phyloP scores from a whole-genome alignment of 2,888 invertebrate genomes.

The Apoderus coryli region DNA sequence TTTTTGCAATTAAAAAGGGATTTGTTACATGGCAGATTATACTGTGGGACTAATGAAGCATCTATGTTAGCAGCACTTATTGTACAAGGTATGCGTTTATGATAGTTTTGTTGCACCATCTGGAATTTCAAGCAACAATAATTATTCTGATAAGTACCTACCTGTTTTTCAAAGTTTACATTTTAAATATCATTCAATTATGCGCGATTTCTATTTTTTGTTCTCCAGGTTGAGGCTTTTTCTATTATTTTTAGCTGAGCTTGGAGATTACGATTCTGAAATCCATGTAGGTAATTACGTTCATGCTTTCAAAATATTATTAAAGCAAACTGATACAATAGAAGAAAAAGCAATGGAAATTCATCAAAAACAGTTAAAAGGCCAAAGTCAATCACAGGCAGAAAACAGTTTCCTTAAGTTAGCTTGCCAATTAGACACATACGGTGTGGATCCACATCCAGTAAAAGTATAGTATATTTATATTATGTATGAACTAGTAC shows the following conservation, averaged over 20 bases:
- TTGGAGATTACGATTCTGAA: constrained; percentile 86
- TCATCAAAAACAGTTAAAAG: constrained; percentile 76
- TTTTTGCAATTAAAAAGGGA: constrained; percentile 89
- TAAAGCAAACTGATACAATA: constrained; percentile 82
- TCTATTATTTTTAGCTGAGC: constrained; percentile 54
- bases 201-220: constrained; percentile 8
- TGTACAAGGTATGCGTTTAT: constrained; percentile 63
- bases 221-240: no score
- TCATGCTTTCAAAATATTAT: constrained; percentile 75
- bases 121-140: constrained; percentile 15
- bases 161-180: constrained; percentile 1
- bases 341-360: constrained; percentile 89
- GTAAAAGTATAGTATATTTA: constrained; percentile 57
- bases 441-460: constrained; percentile 95
- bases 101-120: neutral
- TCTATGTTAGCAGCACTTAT: constrained; percentile 83
- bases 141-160: no score
- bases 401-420: constrained; percentile 85
- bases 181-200: constrained; percentile 1
- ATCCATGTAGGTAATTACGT: constrained; percentile 83
- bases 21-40: constrained; percentile 84
- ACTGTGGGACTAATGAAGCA: constrained; percentile 81
- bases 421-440: constrained; percentile 85
- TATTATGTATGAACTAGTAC: neutral
- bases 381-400: constrained; percentile 73